Percentiles rank a stretch among this genome's conserved stretches.
Evolutionary conservation across 2,888 invertebrate genomes (phyloP).

Genomic region (Drosophila quinaria): DNA sequence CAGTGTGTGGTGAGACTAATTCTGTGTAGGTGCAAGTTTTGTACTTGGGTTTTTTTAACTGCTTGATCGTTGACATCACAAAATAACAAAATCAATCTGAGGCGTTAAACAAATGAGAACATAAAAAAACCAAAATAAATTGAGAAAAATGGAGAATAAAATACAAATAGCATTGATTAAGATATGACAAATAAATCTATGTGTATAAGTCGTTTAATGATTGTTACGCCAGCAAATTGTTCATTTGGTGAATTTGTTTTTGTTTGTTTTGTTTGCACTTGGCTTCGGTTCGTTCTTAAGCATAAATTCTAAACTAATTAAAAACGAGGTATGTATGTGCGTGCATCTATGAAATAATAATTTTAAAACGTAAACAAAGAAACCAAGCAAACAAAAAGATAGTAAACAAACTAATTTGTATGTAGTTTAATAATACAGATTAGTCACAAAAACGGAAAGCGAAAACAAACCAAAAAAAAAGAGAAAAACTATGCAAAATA

Average conservation of each 20-base stretch:
- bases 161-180: constrained; percentile 47
- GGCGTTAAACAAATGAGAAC: constrained; percentile 17
- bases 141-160: constrained; percentile 7
- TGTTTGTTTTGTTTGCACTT: constrained; percentile 26
- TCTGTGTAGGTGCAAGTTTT: constrained; percentile 57
- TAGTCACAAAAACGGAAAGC: constrained; percentile 52
- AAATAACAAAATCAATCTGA: constrained; percentile 28
- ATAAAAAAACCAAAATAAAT: neutral
- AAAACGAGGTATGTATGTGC: constrained; percentile 52
- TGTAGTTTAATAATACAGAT: constrained; percentile 67
- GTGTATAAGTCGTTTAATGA: constrained; percentile 51
- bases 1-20: constrained; percentile 17
- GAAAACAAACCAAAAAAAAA: constrained; percentile 53
- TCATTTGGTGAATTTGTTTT: constrained; percentile 40
- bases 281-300: constrained; percentile 48
- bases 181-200: constrained; percentile 30
- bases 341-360: constrained; percentile 62
- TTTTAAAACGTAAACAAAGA: constrained; percentile 48
- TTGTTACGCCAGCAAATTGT: constrained; percentile 69
- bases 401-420: constrained; percentile 70
- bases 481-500: constrained; percentile 72
- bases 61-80: constrained; percentile 19
- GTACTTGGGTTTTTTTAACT: constrained; percentile 40
- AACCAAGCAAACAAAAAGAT: constrained; percentile 54
- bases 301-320: constrained; percentile 31